A percentile compares a stretch with the other conserved stretches of the same genome.
Conservation (phyloP, 2,797 vertebrate species). For the Mycteria americana region DNA sequence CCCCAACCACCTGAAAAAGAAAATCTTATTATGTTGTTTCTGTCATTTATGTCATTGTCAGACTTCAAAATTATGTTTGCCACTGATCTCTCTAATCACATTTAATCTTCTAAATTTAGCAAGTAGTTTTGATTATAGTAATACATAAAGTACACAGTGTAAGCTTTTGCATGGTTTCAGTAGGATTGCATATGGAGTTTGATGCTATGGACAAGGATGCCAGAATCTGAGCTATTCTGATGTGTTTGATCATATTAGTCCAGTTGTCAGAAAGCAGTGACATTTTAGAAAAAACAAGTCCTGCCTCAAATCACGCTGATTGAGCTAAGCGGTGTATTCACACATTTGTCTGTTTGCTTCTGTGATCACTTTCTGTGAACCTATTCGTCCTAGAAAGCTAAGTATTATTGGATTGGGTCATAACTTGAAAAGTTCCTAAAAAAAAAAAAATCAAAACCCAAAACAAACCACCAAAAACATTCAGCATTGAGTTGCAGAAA, state of each 20-base stretch:
- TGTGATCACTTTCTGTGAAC: neutral
- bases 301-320: neutral
- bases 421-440: neutral
- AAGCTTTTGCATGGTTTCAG: neutral
- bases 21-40: neutral
- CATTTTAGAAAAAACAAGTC: neutral
- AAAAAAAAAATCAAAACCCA: rapidly evolving
- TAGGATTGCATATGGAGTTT: neutral
- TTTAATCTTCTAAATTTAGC: neutral
- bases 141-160: neutral
- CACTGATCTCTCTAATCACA: neutral
- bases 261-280: neutral
- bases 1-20: neutral
- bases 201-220: neutral
- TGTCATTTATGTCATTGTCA: neutral
- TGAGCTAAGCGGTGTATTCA: neutral
- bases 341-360: neutral
- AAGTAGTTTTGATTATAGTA: neutral
- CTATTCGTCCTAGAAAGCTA: neutral
- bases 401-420: no score
- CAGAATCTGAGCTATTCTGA: neutral
- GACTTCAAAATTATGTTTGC: neutral
- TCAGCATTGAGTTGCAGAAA: neutral
- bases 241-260: neutral
- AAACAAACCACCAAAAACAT: neutral